Evolutionary conservation across 2,113 vertebrate species (phyloP).

Genomic region (Orthonyx spaldingii): DNA sequence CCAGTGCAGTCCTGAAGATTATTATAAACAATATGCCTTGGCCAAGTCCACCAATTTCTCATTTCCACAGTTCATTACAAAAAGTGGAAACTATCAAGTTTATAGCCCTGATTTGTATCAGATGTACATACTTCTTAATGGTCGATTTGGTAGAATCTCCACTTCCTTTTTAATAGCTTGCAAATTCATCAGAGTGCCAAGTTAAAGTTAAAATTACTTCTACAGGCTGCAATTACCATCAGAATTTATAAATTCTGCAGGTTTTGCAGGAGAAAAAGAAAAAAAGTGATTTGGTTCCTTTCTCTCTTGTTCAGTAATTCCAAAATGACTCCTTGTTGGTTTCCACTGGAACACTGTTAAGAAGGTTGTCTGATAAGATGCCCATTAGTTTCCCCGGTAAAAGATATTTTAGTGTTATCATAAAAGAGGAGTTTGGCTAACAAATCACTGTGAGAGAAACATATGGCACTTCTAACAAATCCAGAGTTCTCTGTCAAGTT

Average conservation of each 20-base stretch:
- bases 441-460: not conserved
- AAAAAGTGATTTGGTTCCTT: not conserved
- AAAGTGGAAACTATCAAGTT: not conserved
- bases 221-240: not conserved
- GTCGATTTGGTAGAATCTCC: not conserved
- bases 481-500: not conserved
- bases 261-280: not conserved
- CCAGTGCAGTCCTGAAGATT: not conserved
- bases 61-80: not conserved
- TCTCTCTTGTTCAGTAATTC: not conserved
- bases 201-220: not conserved
- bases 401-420: not conserved
- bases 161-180: not conserved
- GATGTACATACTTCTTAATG: not conserved
- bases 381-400: not conserved
- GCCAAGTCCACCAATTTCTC: not conserved
- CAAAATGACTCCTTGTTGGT: not conserved
- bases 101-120: not conserved
- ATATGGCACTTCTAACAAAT: not conserved
- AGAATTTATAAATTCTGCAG: not conserved
- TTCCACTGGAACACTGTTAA: not conserved
- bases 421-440: not conserved
- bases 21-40: not conserved
- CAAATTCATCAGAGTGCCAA: not conserved
- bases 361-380: not conserved